Base-by-base conservation (phyloP, 1,140 invertebrate genomes). In the Archivesica marissinica region DNA sequence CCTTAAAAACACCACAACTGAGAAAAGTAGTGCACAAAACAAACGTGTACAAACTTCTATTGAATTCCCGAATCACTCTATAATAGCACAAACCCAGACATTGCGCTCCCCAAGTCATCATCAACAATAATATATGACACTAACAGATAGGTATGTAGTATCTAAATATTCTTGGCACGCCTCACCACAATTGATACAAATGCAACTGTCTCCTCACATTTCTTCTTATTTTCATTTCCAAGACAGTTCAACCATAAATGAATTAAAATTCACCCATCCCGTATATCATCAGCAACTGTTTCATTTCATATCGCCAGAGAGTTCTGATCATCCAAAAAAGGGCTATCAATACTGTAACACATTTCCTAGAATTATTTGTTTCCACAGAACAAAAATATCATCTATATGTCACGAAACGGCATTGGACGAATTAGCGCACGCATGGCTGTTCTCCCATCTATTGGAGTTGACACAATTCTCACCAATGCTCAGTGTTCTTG, bases 401-500 rank as follows among this genome's bases (percentile, higher is more conserved):
- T 64, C 11, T 64, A 1, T 64, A 33, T 35, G 52, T 79, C 77
- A 79, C 33, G 56, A 66, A 25, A 79, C 77, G 33, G n/a, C n/a
- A n/a, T n/a, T n/a, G n/a, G 61, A 74, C 50, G 80, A 61, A 25
- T 74, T 83, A 33, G 68, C 33, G 56, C 80, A 83, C 30, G 52
- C 56, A 38, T 64, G 52, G 56, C 41, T 83, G 38, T 83, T 74
- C 64, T 89, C 87, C 88, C 88, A 89, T 68, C 78, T 82, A 61
- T 85, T 85, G 2, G 82, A 50, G 38, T 87, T 86, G n/a, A 86
- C 50, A 59, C 81, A 86, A 44, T 88, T 89, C 72, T 89, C 88
- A 23, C 88, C 88, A 11, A 89, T 87, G 38, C 88, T 89, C 56
- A 89, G 41, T 28, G 87, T 89, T 81, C 88, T 82, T 15, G 85